phyloP scores from a whole-genome alignment of 1,140 invertebrate species.

The Lysiphlebus fabarum region DNA sequence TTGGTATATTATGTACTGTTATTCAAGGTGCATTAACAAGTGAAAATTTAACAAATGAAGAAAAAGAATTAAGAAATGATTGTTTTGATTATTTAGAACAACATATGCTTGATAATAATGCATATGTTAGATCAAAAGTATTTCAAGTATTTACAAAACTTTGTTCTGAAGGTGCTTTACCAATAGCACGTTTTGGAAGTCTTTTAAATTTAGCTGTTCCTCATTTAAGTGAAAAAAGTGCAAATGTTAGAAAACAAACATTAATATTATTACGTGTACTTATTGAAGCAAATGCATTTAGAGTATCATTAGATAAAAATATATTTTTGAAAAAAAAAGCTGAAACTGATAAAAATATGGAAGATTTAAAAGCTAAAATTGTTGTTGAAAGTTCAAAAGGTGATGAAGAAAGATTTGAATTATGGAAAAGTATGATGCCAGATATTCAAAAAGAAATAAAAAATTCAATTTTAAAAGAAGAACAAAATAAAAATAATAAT shows the following conservation, averaged over 20 bases:
- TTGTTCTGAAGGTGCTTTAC: constrained; percentile 69
- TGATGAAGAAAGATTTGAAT: constrained; percentile 48
- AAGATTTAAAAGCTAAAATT: constrained; percentile 58
- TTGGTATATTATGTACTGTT: constrained; percentile 75
- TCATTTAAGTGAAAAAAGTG: constrained; percentile 74
- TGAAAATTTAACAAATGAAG: constrained; percentile 67
- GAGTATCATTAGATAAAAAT: constrained; percentile 60
- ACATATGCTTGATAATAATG: constrained; percentile 79
- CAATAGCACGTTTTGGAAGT: constrained; percentile 62
- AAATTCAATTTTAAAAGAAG: constrained; percentile 38
- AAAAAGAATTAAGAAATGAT: constrained; percentile 64
- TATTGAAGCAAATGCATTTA: constrained; percentile 77
- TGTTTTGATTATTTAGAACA: constrained; percentile 72
- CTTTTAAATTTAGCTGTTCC: constrained; percentile 65
- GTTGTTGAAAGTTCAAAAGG: constrained; percentile 46
- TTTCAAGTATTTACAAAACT: constrained; percentile 74
- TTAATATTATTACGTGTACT: constrained; percentile 72
- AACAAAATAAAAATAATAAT: neutral
- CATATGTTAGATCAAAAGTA: constrained; percentile 78
- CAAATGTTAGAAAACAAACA: constrained; percentile 73
- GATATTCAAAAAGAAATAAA: constrained; percentile 49
- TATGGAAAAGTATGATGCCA: constrained; percentile 47
- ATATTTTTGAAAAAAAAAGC: constrained; percentile 59
- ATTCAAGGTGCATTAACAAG: constrained; percentile 66
- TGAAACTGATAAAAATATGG: constrained; percentile 59